Base-by-base conservation (phyloP, 2,113 vertebrate species). In the Paraplagusia blochii region DNA sequence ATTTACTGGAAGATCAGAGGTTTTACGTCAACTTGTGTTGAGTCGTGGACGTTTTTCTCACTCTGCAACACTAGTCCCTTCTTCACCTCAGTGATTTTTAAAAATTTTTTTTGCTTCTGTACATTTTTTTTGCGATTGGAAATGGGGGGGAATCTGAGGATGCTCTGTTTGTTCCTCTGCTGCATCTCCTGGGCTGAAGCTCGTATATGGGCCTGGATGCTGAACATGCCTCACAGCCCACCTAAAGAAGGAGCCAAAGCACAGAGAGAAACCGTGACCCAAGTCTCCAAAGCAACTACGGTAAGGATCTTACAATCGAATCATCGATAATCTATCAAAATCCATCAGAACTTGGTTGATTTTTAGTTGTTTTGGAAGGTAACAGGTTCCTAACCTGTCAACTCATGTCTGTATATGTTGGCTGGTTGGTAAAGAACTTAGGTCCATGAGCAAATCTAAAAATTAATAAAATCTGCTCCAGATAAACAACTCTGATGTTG, bases 141-240 rank as follows among this genome's bases (percentile, higher is more conserved):
- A 44, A 89, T 89, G 82, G 58, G 49, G 2, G 57, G 77, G 19
- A 77, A 64, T 17, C 59, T 87, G 55, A 53, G 49, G 68, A 40
- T 85, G 47, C 35, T 84, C 19, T 73, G 45, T 47, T 54, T 88
- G 73, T 83, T 84, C 45, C 1, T 87, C 11, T 77, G 85, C 46
- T 59, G 22, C 22, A 29, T 89, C 57, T 77, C 85, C 3, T 46
- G 34, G 0, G 61, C 72, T 1, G 75, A 90, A 7, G 89, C 87
- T 4, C 79, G 82, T 36, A 93, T 95, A 48, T 94, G 94, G 93
- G 92, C 93, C 6, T 94, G 94, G 94, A 90, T 95, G 90, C 88
- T 93, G 39, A 91, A 92, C 48, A 70, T 95, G 88, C 93, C 94
- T 0, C 90, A 92, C 65, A 85, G 85, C 50, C 84, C 69, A 0